Percentiles rank a stretch among this genome's conserved stretches.
These are phyloP conservation scores for Coregonus suidteri DNA, from an alignment of 2,797 vertebrate species.

Conservation along the genomic window DNA sequence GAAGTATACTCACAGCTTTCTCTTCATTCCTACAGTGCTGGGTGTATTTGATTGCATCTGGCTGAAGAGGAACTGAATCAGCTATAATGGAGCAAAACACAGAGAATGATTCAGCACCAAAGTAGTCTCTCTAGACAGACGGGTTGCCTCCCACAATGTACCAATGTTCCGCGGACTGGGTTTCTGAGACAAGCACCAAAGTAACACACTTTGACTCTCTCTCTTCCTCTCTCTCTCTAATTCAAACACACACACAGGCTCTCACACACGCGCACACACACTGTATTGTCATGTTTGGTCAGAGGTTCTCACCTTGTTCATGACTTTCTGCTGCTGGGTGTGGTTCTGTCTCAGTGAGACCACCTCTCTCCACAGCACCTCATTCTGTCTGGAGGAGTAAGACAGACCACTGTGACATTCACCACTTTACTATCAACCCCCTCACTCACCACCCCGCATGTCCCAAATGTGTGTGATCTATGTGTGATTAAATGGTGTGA, in stretches of 20 bases:
- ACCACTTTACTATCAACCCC: neutral
- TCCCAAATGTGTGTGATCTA: neutral
- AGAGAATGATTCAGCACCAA: constrained; percentile 56
- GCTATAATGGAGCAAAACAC: constrained; percentile 78
- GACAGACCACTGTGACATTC: neutral
- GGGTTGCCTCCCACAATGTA: no score
- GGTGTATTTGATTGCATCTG: constrained; percentile 89
- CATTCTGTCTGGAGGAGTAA: constrained; percentile 84
- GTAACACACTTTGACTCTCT: constrained; percentile 45
- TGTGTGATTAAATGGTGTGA: neutral
- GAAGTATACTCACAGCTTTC: constrained; percentile 89
- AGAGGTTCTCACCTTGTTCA: constrained; percentile 84
- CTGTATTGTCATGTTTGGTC: neutral
- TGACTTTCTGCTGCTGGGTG: constrained; percentile 90
- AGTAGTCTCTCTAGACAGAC: constrained; percentile 3
- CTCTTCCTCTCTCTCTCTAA: neutral
- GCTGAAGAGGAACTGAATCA: constrained; percentile 98
- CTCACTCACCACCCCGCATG: no score
- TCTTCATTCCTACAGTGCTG: constrained; percentile 86
- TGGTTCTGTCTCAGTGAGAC: constrained; percentile 91
- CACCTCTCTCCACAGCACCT: constrained; percentile 92
- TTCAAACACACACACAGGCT: constrained; percentile 10
- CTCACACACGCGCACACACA: neutral
- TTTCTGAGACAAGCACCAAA: constrained; percentile 24
- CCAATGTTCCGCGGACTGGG: no score